Base-by-base conservation (phyloP, 2,113 vertebrate genomes). In the Salvelinus fontinalis region DNA sequence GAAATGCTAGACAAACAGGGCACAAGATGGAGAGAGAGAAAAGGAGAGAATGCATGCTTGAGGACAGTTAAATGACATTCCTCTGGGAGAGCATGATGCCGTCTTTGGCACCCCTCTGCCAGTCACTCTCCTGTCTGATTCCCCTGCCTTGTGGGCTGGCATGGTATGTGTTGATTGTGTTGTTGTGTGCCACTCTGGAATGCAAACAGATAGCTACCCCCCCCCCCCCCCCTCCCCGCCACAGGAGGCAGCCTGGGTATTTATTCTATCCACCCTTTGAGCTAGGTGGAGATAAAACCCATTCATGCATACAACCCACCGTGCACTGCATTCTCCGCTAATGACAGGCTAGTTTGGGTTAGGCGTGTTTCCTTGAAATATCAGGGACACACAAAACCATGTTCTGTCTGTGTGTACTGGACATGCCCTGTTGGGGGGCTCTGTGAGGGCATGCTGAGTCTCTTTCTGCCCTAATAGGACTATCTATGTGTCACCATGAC, bases 141-240 rank as follows among this genome's bases (percentile, higher is more conserved):
- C 48, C 22, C n/a, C 34, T 16, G n/a, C 54, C 69, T 31, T 49
- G 14, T 51, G 31, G 22, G 72, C 39, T 54, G 57, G 69, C 31
- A 2, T 62, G 74, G 31, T 20, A 74, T 79, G 78, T 82, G 80
- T 83, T 85, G 54, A 79, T 81, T 83, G 59, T 77, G 31, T 75
- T 24, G 26, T 27, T 72, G n/a, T 70, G 73, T 80, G 79, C 85
- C 76, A 76, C 73, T 82, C 69, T 24, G 73, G 89, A 91, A 91
- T 89, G 87, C 75, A 83, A 84, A 85, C 88, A 82, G 77, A 83
- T 80, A 84, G 75, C 78, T 60, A 73, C 14, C 48, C 31, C 67
- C 54, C 69, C 31, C 59, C 18, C 57, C 31, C 70, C 72, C 66
- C 34, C 67, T 7, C 1, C 62, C 72, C 74, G 71, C 79, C 65